Evolutionary conservation across 37 sponge, comb jelly and placozoan genomes (phyloP).

Genomic region (Beroe forskalii): DNA sequence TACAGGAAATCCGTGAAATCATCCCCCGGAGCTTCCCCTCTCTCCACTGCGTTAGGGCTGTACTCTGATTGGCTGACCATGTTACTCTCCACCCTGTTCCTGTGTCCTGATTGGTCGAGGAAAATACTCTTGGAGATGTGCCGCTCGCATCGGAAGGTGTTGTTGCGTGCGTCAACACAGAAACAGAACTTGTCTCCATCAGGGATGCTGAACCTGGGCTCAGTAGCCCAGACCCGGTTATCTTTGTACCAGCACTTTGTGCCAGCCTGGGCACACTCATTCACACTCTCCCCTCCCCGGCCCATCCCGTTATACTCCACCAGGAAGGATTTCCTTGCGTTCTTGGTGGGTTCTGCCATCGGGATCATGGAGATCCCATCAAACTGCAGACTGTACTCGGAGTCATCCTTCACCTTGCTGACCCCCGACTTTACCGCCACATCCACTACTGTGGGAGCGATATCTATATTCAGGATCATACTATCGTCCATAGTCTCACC

Average conservation of each 20-base stretch:
- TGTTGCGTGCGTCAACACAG: conserved; percentile 35
- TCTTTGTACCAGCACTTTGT: conserved; percentile 54
- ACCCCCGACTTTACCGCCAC: conserved; percentile 1
- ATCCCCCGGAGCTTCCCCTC: background rate
- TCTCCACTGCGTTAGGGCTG: background rate
- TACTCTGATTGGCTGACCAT: no score
- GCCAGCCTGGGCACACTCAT: background rate
- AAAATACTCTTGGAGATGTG: background rate
- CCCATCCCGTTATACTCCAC: conserved; percentile 52
- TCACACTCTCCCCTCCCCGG: background rate
- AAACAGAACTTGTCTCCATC: conserved; percentile 60
- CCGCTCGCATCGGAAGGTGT: conserved; percentile 57
- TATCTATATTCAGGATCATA: conserved; percentile 19
- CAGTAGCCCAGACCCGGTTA: conserved; percentile 44
- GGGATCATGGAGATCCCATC: conserved; percentile 32
- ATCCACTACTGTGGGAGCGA: conserved; percentile 37
- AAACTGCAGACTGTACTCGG: conserved; percentile 5
- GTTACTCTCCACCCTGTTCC: no score
- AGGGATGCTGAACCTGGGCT: conserved; percentile 24
- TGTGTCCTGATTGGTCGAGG: no score
- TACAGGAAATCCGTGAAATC: conserved; percentile 56
- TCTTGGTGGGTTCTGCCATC: background rate
- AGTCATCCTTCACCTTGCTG: background rate
- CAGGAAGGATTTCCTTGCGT: conserved; percentile 7
- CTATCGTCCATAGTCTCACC: background rate